Conservation (phyloP, 2,888 invertebrate genomes). For the Pegoplata infirma region DNA sequence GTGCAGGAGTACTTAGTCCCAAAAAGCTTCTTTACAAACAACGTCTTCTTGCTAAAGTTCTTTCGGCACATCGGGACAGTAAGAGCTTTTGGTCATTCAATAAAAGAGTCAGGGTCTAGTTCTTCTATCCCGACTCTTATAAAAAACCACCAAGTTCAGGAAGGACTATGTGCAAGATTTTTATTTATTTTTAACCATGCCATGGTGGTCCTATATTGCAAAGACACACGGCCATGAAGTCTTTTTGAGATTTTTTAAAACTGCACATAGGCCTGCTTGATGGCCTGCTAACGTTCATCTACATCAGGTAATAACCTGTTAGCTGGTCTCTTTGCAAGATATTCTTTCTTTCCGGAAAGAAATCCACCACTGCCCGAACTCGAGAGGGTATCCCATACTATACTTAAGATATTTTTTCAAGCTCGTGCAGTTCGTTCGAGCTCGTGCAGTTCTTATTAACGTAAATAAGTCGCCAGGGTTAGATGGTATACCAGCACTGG, state of each 20-base stretch:
- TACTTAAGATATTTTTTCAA: neutral
- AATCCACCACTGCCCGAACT: conserved; percentile 8
- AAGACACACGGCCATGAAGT: too few species aligned
- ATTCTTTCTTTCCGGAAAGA: conserved; percentile 7
- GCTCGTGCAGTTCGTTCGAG: neutral
- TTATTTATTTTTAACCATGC: too few species aligned
- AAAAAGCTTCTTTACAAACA: neutral
- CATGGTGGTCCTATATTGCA: too few species aligned
- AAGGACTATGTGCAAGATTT: too few species aligned
- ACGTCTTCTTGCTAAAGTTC: neutral
- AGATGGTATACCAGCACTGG: too few species aligned
- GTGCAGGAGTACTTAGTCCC: too few species aligned
- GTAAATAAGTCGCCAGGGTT: neutral
- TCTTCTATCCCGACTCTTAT: neutral
- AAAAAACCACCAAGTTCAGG: neutral
- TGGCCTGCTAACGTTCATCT: too few species aligned
- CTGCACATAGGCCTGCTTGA: conserved; percentile 1
- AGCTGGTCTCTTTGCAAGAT: conserved; percentile 4
- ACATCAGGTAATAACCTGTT: too few species aligned
- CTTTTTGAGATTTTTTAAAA: too few species aligned
- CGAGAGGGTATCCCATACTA: neutral
- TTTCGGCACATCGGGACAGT: neutral
- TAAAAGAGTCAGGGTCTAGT: neutral
- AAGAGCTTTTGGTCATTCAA: too few species aligned
- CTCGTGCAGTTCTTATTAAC: neutral